phyloP scores from a whole-genome alignment of 2,113 vertebrate genomes.

The Onychostoma macrolepis region DNA sequence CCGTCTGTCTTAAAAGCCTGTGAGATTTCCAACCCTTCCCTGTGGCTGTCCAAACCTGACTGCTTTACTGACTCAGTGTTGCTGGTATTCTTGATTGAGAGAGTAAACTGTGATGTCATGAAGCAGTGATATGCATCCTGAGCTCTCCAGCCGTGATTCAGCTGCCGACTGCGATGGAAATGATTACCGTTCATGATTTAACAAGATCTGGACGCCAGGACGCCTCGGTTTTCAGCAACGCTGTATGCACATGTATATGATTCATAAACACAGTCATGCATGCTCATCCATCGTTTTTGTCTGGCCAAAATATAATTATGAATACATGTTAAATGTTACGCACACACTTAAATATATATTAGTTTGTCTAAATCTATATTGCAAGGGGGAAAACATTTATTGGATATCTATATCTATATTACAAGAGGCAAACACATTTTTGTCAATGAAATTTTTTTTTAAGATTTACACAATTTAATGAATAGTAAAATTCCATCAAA shows the following conservation, averaged over 20 bases:
- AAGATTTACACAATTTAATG: neutral
- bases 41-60: neutral
- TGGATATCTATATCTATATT: neutral
- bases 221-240: neutral
- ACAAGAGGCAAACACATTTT: neutral
- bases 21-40: neutral
- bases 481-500: neutral
- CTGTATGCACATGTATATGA: conserved; percentile 3
- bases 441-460: too few relatives aligned
- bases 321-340: too few relatives aligned
- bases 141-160: neutral
- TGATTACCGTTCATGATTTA: neutral
- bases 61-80: neutral
- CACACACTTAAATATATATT: too few relatives aligned
- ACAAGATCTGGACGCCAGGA: neutral
- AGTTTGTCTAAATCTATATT: neutral
- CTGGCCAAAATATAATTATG: neutral
- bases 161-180: neutral
- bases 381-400: neutral
- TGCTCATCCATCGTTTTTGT: neutral
- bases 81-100: neutral
- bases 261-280: neutral
- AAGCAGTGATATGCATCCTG: neutral
- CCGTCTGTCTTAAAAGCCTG: conserved; percentile 2
- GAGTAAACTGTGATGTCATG: neutral